Conservation (phyloP, 2,888 invertebrate species). For the Drosophila ochracea region DNA sequence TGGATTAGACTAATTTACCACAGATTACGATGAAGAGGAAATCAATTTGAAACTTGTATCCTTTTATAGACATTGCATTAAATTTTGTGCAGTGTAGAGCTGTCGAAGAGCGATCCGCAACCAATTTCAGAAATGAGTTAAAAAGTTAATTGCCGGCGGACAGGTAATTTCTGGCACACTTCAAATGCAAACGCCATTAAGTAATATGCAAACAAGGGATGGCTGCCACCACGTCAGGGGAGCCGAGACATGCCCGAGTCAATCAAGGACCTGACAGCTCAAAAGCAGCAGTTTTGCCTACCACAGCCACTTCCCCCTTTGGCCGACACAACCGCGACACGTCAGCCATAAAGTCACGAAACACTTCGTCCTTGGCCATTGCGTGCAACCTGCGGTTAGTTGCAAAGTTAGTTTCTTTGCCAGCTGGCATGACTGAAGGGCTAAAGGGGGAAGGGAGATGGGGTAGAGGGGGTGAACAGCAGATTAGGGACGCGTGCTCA, state of each 20-base stretch:
- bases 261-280: conserved; percentile 71
- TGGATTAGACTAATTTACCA: neutral
- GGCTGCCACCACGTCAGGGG: conserved; percentile 24
- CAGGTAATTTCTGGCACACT: conserved; percentile 81
- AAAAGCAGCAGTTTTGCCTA: conserved; percentile 9
- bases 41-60: neutral
- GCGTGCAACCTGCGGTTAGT: conserved; percentile 70
- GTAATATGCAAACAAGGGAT: conserved; percentile 81
- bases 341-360: conserved; percentile 81
- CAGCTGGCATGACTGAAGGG: neutral
- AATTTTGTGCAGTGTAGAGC: conserved; percentile 2
- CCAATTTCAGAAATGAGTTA: conserved; percentile 66
- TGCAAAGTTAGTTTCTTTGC: conserved; percentile 58
- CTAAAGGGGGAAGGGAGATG: neutral
- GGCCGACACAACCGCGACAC: conserved; percentile 58
- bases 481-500: conserved; percentile 77
- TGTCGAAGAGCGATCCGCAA: conserved; percentile 28
- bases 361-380: conserved; percentile 61
- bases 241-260: conserved; percentile 52
- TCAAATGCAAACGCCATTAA: conserved; percentile 77
- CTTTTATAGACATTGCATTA: neutral
- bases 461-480: conserved; percentile 1
- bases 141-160: conserved; percentile 80
- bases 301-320: neutral
- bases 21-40: neutral